These are phyloP conservation scores for Perithous albicinctus DNA, from an alignment of 2,888 invertebrate genomes.

Conservation along the genomic window DNA sequence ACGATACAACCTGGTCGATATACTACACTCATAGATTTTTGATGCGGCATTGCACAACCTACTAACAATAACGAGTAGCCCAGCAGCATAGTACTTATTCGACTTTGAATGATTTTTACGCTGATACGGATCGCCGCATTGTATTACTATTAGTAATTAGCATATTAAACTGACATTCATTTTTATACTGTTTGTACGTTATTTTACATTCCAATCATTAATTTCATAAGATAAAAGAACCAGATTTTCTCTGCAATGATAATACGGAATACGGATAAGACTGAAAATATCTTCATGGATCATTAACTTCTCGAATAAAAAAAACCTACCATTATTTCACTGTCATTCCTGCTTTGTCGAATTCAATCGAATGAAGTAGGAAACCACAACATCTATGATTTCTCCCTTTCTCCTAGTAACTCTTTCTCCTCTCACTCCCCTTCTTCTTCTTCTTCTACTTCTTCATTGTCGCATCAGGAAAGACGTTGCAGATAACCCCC, in stretches of 20 bases:
- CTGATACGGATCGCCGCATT: slow-evolving; percentile 20
- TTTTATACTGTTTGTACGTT: background rate
- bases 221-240: background rate
- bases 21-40: background rate
- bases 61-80: background rate
- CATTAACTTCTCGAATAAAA: slow-evolving; percentile 33
- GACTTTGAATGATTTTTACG: background rate
- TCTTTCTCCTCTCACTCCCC: background rate
- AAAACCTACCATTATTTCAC: slow-evolving; percentile 4
- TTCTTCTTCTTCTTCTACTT: background rate
- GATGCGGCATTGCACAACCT: slow-evolving; percentile 8
- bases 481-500: slow-evolving; percentile 2
- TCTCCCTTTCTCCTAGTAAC: background rate
- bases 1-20: slow-evolving; percentile 2
- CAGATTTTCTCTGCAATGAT: background rate
- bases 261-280: slow-evolving; percentile 15
- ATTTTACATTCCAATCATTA: background rate
- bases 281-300: slow-evolving; percentile 24
- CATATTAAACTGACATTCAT: slow-evolving; percentile 42
- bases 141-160: slow-evolving; percentile 49
- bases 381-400: slow-evolving; percentile 1
- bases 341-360: background rate
- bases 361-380: slow-evolving; percentile 17
- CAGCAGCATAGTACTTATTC: background rate
- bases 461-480: background rate